Conservation (phyloP, 2,113 vertebrate genomes). For the Orcinus orca region DNA sequence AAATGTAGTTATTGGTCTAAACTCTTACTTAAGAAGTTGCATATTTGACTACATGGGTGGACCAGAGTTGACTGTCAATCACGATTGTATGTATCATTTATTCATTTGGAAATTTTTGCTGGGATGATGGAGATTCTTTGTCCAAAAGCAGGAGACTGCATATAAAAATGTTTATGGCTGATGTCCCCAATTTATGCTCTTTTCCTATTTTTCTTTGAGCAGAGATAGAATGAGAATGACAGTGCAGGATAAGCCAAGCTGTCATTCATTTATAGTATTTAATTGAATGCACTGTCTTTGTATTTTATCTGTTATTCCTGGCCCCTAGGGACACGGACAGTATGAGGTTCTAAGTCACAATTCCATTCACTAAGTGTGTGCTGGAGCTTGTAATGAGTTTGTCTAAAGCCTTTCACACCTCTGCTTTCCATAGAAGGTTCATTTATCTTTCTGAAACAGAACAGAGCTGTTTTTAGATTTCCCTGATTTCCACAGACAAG, state of each 20-base stretch:
- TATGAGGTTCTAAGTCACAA: conserved; percentile 77
- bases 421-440: conserved; percentile 84
- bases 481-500: conserved; percentile 79
- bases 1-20: neutral
- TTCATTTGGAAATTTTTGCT: neutral
- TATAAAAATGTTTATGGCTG: neutral
- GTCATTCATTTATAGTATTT: conserved; percentile 54
- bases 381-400: conserved; percentile 86
- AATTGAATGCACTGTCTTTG: conserved; percentile 65
- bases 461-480: conserved; percentile 84
- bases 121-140: neutral
- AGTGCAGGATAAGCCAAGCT: neutral
- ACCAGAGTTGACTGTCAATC: neutral
- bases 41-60: neutral
- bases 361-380: conserved; percentile 82
- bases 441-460: conserved; percentile 85
- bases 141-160: neutral
- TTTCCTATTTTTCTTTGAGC: neutral
- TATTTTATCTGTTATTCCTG: conserved; percentile 61
- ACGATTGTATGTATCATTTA: neutral
- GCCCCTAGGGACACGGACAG: conserved; percentile 59
- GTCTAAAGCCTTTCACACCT: conserved; percentile 85
- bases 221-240: neutral
- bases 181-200: neutral
- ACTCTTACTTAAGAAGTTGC: neutral